Conservation (phyloP, 2,888 invertebrate genomes). For the Ennomos quercinarius region DNA sequence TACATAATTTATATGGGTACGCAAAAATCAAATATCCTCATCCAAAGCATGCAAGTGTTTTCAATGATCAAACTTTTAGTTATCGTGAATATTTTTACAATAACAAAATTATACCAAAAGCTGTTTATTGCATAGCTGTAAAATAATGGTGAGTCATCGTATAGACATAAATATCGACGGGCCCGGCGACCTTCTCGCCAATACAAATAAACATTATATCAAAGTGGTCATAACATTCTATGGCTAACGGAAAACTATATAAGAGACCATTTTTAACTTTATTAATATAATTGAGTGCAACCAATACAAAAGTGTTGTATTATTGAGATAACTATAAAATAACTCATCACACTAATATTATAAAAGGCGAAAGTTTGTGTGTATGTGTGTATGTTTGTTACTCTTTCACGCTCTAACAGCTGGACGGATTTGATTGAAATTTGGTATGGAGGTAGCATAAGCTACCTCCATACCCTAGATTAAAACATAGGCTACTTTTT, state of each 20-base stretch:
- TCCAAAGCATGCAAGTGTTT: conserved; percentile 46
- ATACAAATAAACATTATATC: conserved; percentile 31
- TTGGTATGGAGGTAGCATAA: no score
- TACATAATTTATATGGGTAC: neutral
- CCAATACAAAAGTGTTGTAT: neutral
- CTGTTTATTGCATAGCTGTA: conserved; percentile 28
- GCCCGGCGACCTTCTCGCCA: conserved; percentile 36
- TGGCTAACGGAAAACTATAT: conserved; percentile 18
- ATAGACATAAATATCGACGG: conserved; percentile 33
- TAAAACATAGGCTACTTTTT: no score
- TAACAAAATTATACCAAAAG: conserved; percentile 26
- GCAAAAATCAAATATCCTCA: conserved; percentile 38
- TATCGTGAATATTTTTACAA: conserved; percentile 25
- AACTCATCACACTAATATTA: no score
- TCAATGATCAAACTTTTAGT: conserved; percentile 29
- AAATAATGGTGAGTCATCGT: conserved; percentile 33
- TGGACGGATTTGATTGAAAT: no score
- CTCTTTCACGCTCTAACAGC: no score
- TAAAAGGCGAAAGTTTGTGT: no score
- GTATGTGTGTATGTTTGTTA: no score
- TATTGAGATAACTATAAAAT: no score
- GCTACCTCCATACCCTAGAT: no score
- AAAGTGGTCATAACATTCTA: conserved; percentile 25
- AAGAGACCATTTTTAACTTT: conserved; percentile 14
- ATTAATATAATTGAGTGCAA: conserved; percentile 9